Evolutionary conservation across 2,797 vertebrate species (phyloP).

Genomic region (Melanotaenia maccullochi): DNA sequence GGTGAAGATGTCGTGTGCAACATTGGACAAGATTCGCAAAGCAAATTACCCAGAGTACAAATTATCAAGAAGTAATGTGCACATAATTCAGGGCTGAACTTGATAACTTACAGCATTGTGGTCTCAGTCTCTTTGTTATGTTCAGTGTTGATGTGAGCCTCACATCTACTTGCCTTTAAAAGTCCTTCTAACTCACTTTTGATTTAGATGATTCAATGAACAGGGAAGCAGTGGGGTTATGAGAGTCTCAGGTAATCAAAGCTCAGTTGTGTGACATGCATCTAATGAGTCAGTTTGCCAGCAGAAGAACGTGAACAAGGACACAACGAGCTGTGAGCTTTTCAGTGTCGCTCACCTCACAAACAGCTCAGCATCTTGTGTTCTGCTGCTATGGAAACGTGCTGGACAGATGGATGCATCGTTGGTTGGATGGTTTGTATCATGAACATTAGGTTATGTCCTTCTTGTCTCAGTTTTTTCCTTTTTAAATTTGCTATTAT

Average conservation of each 20-base stretch:
- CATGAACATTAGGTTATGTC: conserved; percentile 7
- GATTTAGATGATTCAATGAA: conserved; percentile 32
- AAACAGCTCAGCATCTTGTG: neutral
- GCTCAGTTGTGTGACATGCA: conserved; percentile 39
- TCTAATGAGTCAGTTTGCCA: conserved; percentile 20
- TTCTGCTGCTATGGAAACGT: conserved; percentile 17
- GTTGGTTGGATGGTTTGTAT: neutral
- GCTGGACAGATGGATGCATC: neutral
- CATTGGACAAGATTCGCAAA: conserved; percentile 42
- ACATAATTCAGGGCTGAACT: conserved; percentile 47
- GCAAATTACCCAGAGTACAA: conserved; percentile 16
- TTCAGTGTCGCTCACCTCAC: conserved; percentile 5
- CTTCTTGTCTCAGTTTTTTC: conserved; percentile 16
- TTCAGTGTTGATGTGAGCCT: conserved; percentile 20
- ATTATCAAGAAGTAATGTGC: conserved; percentile 21
- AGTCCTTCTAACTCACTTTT: conserved; percentile 17
- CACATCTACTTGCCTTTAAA: conserved; percentile 39
- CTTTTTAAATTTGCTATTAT: conserved; percentile 43
- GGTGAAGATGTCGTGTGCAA: conserved; percentile 11
- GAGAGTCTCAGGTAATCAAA: conserved; percentile 78
- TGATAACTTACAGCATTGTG: conserved; percentile 12
- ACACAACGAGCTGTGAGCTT: neutral
- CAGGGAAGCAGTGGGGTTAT: conserved; percentile 50
- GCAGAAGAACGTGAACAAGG: conserved; percentile 23
- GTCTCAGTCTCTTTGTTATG: conserved; percentile 18